Percentiles rank a stretch among this genome's conserved stretches.
Conservation (phyloP, 2,888 invertebrate species). For the Melikaiella ostensackeni region DNA sequence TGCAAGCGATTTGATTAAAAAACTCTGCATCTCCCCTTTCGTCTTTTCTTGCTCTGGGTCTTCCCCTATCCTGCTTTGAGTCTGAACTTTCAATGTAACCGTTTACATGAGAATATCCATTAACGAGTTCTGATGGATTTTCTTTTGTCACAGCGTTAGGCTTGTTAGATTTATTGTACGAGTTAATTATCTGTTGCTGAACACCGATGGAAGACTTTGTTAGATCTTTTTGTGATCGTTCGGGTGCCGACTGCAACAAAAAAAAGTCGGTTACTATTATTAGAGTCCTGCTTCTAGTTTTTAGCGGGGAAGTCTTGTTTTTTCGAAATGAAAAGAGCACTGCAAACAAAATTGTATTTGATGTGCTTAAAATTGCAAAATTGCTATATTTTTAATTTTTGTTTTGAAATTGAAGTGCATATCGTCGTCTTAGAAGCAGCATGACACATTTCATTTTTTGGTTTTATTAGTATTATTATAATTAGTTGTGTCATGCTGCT, state of each 20-base stretch:
- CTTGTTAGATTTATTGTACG: conserved; percentile 52
- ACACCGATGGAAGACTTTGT: conserved; percentile 59
- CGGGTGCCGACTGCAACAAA: conserved; percentile 68
- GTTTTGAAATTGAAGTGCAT: too few relatives aligned
- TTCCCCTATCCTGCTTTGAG: conserved; percentile 61
- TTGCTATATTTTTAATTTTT: too few relatives aligned
- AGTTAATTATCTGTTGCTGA: conserved; percentile 57
- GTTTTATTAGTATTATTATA: too few relatives aligned
- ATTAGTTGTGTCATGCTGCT: too few relatives aligned
- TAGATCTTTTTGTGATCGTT: conserved; percentile 66
- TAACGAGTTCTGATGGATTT: conserved; percentile 59
- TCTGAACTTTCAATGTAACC: conserved; percentile 54
- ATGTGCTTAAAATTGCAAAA: too few relatives aligned
- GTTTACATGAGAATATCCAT: conserved; percentile 60
- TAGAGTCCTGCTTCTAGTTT: too few relatives aligned
- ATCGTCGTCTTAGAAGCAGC: too few relatives aligned
- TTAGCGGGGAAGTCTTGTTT: too few relatives aligned
- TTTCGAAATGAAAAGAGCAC: too few relatives aligned
- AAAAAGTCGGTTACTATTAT: background rate
- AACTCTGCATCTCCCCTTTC: conserved; percentile 73
- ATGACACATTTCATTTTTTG: too few relatives aligned
- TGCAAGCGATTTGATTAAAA: conserved; percentile 77
- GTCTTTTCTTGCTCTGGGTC: conserved; percentile 65
- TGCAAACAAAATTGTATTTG: too few relatives aligned
- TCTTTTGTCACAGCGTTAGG: conserved; percentile 47